Percentiles rank a stretch among this genome's conserved stretches.
Evolutionary conservation across 2,797 vertebrate genomes (phyloP).

Genomic region (Garrulus glandarius): DNA sequence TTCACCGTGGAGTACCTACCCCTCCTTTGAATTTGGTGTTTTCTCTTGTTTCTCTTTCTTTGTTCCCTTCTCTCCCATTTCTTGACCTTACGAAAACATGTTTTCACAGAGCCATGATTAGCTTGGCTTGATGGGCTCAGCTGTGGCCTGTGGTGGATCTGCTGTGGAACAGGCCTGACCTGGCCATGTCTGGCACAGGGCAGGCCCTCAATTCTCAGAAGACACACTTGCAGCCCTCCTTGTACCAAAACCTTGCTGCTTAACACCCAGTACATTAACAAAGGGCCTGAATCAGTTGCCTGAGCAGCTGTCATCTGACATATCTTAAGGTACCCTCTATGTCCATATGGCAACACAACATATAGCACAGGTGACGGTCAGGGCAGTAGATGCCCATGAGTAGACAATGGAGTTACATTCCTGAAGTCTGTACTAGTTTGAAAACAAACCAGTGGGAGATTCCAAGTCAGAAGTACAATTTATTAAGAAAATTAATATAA

Average conservation of each 20-base stretch:
- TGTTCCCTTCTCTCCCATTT: neutral
- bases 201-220: neutral
- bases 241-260: neutral
- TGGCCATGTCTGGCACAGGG: neutral
- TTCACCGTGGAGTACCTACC: fast-evolving
- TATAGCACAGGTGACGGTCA: fast-evolving
- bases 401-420: neutral
- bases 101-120: neutral
- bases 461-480: too few relatives aligned
- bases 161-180: neutral
- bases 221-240: neutral
- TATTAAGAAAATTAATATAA: too few relatives aligned
- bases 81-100: neutral
- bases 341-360: neutral
- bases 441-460: too few relatives aligned
- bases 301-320: neutral
- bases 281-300: neutral
- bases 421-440: neutral
- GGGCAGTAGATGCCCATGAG: neutral
- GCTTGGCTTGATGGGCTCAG: neutral
- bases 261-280: neutral
- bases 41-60: neutral
- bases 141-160: neutral
- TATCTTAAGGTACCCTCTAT: neutral
- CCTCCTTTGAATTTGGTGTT: neutral